Evolutionary conservation across 2,888 invertebrate species (phyloP).

Genomic region (Geotrupes spiniger): DNA sequence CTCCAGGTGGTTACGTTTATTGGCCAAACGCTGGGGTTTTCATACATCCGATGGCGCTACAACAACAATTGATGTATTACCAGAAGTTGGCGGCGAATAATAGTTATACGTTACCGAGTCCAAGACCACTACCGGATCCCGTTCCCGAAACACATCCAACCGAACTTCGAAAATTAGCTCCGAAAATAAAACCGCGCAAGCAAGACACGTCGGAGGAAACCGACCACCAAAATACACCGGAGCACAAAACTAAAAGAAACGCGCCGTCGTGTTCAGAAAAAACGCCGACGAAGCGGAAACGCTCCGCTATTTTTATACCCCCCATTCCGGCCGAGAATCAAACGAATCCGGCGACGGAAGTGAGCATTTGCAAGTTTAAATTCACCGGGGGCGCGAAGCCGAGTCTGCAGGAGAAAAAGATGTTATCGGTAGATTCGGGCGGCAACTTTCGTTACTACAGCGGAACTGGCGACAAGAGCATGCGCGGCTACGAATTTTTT

Average conservation of each 20-base stretch:
- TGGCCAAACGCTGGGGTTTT: slow-evolving; percentile 71
- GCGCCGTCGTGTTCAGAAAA: slow-evolving; percentile 42
- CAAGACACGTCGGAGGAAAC: slow-evolving; percentile 29
- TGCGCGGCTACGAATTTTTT: slow-evolving; percentile 73
- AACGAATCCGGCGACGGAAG: slow-evolving; percentile 77
- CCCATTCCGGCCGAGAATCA: slow-evolving; percentile 74
- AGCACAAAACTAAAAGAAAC: slow-evolving; percentile 49
- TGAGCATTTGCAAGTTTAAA: slow-evolving; percentile 83
- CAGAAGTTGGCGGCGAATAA: slow-evolving; percentile 65
- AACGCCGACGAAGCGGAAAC: slow-evolving; percentile 66
- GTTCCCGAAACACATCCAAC: slow-evolving; percentile 22
- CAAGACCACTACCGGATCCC: no score
- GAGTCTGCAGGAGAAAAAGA: slow-evolving; percentile 85
- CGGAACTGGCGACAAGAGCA: slow-evolving; percentile 78
- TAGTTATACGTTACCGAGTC: slow-evolving; percentile 40
- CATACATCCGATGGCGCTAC: slow-evolving; percentile 71
- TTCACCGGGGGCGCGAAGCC: slow-evolving; percentile 90
- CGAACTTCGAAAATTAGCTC: slow-evolving; percentile 48
- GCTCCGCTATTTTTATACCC: slow-evolving; percentile 82
- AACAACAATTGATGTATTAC: slow-evolving; percentile 71
- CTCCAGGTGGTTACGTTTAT: slow-evolving; percentile 59
- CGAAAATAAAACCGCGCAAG: slow-evolving; percentile 38
- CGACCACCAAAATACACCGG: slow-evolving; percentile 49
- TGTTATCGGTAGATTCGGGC: slow-evolving; percentile 85
- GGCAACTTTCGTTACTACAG: slow-evolving; percentile 84